Evolutionary conservation across 2,888 invertebrate genomes (phyloP).

Genomic region (Agrotis puta): DNA sequence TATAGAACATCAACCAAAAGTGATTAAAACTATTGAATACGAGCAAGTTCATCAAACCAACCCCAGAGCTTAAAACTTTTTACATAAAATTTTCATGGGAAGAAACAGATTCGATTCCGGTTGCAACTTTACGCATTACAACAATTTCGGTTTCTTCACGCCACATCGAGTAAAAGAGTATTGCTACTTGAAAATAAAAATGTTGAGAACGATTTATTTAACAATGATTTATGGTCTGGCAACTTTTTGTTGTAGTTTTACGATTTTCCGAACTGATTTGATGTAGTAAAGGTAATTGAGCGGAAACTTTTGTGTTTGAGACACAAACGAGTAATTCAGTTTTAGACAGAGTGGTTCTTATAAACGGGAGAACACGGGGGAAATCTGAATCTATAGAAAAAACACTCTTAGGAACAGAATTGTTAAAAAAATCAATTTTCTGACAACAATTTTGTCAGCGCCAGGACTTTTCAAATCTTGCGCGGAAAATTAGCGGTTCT

Average conservation of each 20-base stretch:
- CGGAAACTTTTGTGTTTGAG: conserved; percentile 7
- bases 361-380: too few species aligned
- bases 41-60: conserved; percentile 49
- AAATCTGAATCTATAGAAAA: too few species aligned
- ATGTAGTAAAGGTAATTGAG: conserved; percentile 33
- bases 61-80: conserved; percentile 45
- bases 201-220: conserved; percentile 49
- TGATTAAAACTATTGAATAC: too few species aligned
- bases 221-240: conserved; percentile 48
- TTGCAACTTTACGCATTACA: conserved; percentile 51
- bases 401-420: too few species aligned
- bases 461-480: too few species aligned
- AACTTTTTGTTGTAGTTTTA: conserved; percentile 40
- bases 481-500: too few species aligned
- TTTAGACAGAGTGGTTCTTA: too few species aligned
- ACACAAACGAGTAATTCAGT: too few species aligned
- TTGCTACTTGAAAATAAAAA: conserved; percentile 52
- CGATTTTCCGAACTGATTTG: conserved; percentile 24
- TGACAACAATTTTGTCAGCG: too few species aligned
- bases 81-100: conserved; percentile 44
- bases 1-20: neutral
- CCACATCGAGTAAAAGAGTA: conserved; percentile 40
- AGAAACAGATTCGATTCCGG: conserved; percentile 39
- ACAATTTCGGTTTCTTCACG: conserved; percentile 52
- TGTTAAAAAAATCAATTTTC: too few species aligned